Conservation (phyloP, 2,888 invertebrate genomes). For the Meteorus cinctellus region DNA sequence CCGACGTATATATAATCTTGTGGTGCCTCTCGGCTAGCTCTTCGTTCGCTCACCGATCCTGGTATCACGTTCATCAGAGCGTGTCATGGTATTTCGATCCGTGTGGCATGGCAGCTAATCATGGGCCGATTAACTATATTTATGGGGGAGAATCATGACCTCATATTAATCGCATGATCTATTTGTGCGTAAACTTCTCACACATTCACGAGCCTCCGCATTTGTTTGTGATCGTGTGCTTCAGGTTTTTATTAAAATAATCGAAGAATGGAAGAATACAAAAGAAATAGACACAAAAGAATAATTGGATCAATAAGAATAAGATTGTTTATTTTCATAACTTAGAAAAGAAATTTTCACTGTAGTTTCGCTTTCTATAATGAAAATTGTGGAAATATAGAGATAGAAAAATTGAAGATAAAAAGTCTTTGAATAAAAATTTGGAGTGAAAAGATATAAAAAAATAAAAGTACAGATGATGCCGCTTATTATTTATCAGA, state of each 20-base stretch:
- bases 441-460: slow-evolving; percentile 39
- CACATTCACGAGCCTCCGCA: neutral
- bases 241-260: neutral
- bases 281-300: no score
- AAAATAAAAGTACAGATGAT: slow-evolving; percentile 42
- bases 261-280: neutral
- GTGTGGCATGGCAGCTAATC: slow-evolving; percentile 6
- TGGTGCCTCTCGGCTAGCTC: neutral
- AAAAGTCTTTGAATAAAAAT: neutral
- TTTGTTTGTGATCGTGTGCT: neutral
- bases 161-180: slow-evolving; percentile 5
- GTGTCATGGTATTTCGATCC: slow-evolving; percentile 29
- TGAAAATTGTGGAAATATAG: neutral
- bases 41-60: slow-evolving; percentile 11
- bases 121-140: neutral
- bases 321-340: no score
- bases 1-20: neutral
- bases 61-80: slow-evolving; percentile 24
- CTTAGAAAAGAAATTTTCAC: no score
- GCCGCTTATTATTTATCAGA: slow-evolving; percentile 52
- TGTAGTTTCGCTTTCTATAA: no score
- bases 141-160: neutral
- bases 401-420: neutral
- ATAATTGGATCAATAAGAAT: no score
- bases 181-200: slow-evolving; percentile 5